Conservation (phyloP, 1,140 invertebrate species). For the Anoplolepis gracilipes region DNA sequence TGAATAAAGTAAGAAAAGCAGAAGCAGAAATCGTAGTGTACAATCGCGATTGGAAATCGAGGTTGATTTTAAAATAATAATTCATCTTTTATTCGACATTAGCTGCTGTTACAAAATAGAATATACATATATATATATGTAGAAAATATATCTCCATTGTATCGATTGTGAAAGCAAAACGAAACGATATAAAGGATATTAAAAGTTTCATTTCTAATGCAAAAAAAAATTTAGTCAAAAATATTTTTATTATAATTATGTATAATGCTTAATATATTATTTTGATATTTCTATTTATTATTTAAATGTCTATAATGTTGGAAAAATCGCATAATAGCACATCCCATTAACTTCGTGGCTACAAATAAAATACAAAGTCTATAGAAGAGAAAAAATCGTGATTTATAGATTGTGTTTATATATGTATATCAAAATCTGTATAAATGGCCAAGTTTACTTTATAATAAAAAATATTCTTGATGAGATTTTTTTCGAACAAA, state of each 20-base stretch:
- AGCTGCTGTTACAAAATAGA: slow-evolving; percentile 8
- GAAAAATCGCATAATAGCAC: background rate
- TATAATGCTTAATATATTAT: background rate
- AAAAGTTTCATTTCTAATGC: background rate
- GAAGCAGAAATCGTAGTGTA: slow-evolving; percentile 3
- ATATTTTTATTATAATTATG: background rate
- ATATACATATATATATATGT: background rate
- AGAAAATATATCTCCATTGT: background rate
- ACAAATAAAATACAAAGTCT: background rate
- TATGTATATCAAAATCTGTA: background rate
- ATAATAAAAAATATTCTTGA: background rate
- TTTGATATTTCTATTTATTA: background rate
- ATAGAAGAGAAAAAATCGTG: background rate
- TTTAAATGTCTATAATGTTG: background rate
- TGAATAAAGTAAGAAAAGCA: slow-evolving; percentile 49
- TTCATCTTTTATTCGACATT: slow-evolving; percentile 30
- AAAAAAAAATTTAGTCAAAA: background rate
- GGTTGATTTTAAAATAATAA: slow-evolving; percentile 49
- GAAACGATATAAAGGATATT: background rate
- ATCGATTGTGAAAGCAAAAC: background rate
- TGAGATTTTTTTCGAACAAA: slow-evolving; percentile 43
- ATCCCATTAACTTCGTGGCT: background rate
- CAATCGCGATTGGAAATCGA: background rate
- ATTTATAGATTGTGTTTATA: background rate
- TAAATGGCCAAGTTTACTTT: background rate